Base-by-base conservation (phyloP, 2,888 invertebrate species). In the Ferdinandea cuprea region DNA sequence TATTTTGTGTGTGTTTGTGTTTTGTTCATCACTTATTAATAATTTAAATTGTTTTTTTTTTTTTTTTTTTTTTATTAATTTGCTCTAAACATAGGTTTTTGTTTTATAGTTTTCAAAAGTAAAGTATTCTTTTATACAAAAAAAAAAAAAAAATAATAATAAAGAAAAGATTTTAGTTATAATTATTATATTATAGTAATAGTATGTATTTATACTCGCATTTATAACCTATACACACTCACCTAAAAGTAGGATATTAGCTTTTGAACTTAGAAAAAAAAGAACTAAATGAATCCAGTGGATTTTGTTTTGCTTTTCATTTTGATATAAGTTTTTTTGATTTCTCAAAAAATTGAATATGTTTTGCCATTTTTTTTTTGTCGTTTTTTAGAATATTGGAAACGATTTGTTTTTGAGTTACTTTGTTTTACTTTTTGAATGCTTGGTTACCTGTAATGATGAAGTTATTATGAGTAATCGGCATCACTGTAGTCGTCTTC, bases 401-500 rank as follows among this genome's bases (percentile, higher is more conserved):
- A 78, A 66, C 35, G 61, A 42, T 32, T 44, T 56, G 44, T 30
- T 28, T 35, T 40, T 59, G 48, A 68, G 73, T 76, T 15, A 13
- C 25, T 58, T 35, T 54, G 32, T 48, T 30, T 54, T 15, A 13
- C 21, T 1, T 32, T 42, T 44, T 32, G 42, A 44, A 25, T 9
- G 11, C 19, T 28, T 61, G n/a, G 30, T 56, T 74, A 56, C 71
- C 68, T 68, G 37, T 44, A 58, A 50, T 69, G 46, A 50, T 69
- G 46, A 58, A 61, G 11, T 79, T 58, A 79, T 84, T 79, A 80
- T 66, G 77, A 74, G 86, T 92, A 92, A 74, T 90, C 90, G 74
- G 88, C 88, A 89, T 94, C 94, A 91, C 94, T 94, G 89, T 91
- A 93, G 89, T 94, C 93, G 88, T 93, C 94, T 86, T 93, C 94